Evolutionary conservation across 2,888 invertebrate species (phyloP), one percentile per base, ranked within the genome.

Genomic region (Oxyteleia sp.): DNA sequence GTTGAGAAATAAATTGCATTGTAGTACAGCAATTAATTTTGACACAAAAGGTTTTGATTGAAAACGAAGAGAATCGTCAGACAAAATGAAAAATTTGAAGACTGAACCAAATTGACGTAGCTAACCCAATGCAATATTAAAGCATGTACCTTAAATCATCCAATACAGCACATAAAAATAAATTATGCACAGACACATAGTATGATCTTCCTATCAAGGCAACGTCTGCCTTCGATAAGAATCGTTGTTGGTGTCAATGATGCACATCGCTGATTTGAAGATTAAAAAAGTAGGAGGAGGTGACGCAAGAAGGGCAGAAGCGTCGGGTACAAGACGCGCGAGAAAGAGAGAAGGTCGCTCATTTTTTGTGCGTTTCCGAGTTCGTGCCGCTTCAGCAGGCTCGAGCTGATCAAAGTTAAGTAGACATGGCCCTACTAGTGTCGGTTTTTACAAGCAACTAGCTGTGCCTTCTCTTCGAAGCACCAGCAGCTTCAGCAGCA

Each of bases 321-420:
- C 49, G 57, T 53, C 76, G 72, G 79, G 64, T 72, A 61, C 68
- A 55, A 64, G 68, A 20, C n/a, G 63, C 57, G 57, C 57, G 75
- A 71, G 80, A 64, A 76, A 79, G 55, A 75, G 69, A 75, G 72
- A 75, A 75, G 82, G 84, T 75, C 74, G 81, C 43, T 29, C 61
- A 35, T 72, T 85, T 85, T 84, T 85, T 82, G 75, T 81, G 66
- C 84, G 49, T 49, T 80, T 61, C 74, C 72, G 61, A 85, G 87
- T 88, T 88, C 88, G 91, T 91, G 89, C 89, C 91, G 90, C 91
- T 90, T 89, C 90, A 91, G 89, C 90, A 91, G 91, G 89, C 90
- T 87, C 88, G 87, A 89, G 87, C 92, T 92, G 92, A 93, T 93
- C 93, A 92, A 92, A 92, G 92, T 92, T 93, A 92, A 93, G 92